Base-by-base conservation (phyloP, 2,888 invertebrate species). In the Anticlea derivata region DNA sequence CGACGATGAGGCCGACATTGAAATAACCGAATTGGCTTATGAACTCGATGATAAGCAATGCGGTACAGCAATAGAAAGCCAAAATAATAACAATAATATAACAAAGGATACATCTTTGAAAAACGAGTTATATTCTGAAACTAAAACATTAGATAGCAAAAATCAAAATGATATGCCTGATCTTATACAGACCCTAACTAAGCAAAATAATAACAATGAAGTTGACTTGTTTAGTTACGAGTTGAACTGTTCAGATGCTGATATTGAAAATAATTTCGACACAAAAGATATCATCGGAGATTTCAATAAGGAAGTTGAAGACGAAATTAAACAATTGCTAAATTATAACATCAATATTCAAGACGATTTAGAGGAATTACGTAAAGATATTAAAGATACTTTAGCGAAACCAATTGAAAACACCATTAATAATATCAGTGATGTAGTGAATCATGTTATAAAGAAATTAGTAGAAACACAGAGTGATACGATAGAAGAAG, bases 301-400 rank as follows among this genome's bases (percentile, higher is more conserved):
- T 73, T 93, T 93, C 61, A 92, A 91, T 53, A 91, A 92, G 72
- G 93, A 93, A 81, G 83, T 93, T 29, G 92, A 92, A 79, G 91
- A 91, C 51, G 92, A 92, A 83, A 89, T 92, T 43, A 92, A 87
- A 58, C 84, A 86, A 60, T 75, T 92, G 55, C 71, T 87, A 22
- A 87, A 87, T 68, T 84, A 87, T 60, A 89, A 89, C 57, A 83
- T 89, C 13, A 88, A 87, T 63, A 88, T 88, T 61, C 81, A 88
- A 71, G 86, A 86, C 38, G 88, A 89, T 55, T 72, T 91, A 68
- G 82, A 89, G 67, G 90, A 89, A 70, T 68, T 91, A 52, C 77
- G 87, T 47, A 86, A 86, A 68, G 91, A 91, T 60, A 91, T 91
- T 39, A 86, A 91, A 72, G 90, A 91, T 17, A 83, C 83, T 10